Conservation (phyloP, 2,113 vertebrate species). For the Beaufortia kweichowensis region DNA sequence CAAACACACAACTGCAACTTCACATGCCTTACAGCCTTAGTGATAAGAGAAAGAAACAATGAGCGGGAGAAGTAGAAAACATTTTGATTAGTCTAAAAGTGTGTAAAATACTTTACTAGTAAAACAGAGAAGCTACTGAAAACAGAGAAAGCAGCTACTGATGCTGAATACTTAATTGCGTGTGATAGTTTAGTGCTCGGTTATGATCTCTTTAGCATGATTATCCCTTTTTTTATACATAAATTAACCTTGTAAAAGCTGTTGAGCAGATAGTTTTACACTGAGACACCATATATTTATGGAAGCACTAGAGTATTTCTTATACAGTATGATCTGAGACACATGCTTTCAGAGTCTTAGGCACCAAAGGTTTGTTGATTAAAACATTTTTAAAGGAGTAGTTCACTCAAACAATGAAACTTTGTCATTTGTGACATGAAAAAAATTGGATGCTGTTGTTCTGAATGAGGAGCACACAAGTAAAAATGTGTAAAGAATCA, state of each 20-base stretch:
- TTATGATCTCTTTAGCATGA: neutral
- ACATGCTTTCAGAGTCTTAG: neutral
- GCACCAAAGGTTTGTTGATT: slow-evolving; percentile 2
- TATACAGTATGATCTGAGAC: neutral
- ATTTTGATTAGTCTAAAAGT: no score
- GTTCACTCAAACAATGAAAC: no score
- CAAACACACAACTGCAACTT: neutral
- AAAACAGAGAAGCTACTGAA: no score
- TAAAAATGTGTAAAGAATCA: no score
- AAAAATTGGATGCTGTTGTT: no score
- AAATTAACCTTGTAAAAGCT: neutral
- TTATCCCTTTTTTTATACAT: slow-evolving; percentile 10
- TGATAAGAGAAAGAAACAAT: neutral
- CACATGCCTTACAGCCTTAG: neutral
- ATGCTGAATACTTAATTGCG: neutral
- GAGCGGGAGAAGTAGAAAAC: no score
- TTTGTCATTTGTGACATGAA: no score
- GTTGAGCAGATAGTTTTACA: neutral
- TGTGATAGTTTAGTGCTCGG: slow-evolving; percentile 20
- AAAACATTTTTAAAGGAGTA: neutral
- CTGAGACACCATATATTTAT: neutral
- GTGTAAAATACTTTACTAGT: no score
- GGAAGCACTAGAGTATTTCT: neutral
- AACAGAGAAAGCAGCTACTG: neutral
- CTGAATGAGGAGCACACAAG: no score